phyloP scores from a whole-genome alignment of 1,140 invertebrate species.

The Mya arenaria region DNA sequence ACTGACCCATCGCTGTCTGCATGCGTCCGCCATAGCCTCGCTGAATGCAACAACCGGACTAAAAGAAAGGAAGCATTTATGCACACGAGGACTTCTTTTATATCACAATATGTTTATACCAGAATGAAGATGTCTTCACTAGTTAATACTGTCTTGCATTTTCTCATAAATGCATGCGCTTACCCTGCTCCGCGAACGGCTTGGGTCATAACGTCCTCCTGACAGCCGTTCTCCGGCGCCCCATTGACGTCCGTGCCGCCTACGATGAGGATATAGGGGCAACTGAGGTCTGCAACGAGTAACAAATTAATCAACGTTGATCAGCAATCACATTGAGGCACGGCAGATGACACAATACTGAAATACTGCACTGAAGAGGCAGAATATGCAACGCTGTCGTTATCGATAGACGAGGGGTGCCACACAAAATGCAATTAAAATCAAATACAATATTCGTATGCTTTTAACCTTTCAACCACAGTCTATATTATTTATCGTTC shows the following conservation, averaged over 20 bases:
- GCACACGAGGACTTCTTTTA: neutral
- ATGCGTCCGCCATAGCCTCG: neutral
- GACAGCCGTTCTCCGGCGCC: constrained; percentile 42
- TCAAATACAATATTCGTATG: too few species aligned
- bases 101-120: neutral
- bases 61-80: constrained; percentile 1
- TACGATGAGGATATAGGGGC: constrained; percentile 68
- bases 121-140: neutral
- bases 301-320: too few species aligned
- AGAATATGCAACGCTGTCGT: too few species aligned
- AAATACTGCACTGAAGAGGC: too few species aligned
- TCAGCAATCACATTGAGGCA: too few species aligned
- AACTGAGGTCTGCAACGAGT: constrained; percentile 44
- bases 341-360: too few species aligned
- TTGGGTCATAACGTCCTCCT: constrained; percentile 60
- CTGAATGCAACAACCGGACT: constrained; percentile 41
- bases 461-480: too few species aligned
- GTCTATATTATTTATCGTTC: too few species aligned
- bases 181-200: constrained; percentile 62
- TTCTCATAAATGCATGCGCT: neutral
- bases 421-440: too few species aligned
- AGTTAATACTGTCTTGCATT: neutral
- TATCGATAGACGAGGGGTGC: too few species aligned
- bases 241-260: constrained; percentile 74
- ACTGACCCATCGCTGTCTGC: constrained; percentile 24